These are phyloP conservation scores for Sylvia atricapilla DNA, from an alignment of 2,113 vertebrate species.

Conservation along the genomic window DNA sequence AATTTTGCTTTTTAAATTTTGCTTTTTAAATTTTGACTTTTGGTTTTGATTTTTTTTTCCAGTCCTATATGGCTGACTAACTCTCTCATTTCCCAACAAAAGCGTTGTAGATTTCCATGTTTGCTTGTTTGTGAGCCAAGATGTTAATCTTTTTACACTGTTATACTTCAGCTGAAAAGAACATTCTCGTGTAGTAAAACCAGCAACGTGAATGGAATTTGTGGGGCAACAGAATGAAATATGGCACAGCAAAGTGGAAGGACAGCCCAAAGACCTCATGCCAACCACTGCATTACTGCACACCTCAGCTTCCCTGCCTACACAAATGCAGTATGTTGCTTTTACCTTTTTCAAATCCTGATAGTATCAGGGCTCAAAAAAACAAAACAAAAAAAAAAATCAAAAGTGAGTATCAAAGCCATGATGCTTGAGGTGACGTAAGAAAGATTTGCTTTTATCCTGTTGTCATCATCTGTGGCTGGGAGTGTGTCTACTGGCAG, in stretches of 20 bases:
- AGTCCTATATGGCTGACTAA: background rate
- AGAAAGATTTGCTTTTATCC: background rate
- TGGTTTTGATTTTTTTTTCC: background rate
- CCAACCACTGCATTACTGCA: background rate
- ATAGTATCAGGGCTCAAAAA: background rate
- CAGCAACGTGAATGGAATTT: accelerated
- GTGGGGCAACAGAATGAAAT: background rate
- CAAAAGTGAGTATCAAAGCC: background rate
- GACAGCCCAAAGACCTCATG: background rate
- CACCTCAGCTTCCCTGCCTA: background rate
- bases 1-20: background rate
- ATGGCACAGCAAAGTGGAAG: background rate
- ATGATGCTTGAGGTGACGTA: background rate
- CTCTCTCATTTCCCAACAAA: background rate
- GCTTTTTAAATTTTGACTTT: background rate
- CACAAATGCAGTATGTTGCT: background rate
- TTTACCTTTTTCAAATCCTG: background rate
- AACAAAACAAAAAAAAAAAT: background rate
- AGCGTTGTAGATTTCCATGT: background rate
- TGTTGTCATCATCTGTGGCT: background rate
- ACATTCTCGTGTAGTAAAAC: background rate
- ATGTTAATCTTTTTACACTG: background rate
- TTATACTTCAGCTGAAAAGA: background rate
- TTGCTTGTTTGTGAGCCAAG: background rate
- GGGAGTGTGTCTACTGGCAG: background rate